phyloP scores from a whole-genome alignment of 2,888 invertebrate species.

The Cheilosia variabilis region DNA sequence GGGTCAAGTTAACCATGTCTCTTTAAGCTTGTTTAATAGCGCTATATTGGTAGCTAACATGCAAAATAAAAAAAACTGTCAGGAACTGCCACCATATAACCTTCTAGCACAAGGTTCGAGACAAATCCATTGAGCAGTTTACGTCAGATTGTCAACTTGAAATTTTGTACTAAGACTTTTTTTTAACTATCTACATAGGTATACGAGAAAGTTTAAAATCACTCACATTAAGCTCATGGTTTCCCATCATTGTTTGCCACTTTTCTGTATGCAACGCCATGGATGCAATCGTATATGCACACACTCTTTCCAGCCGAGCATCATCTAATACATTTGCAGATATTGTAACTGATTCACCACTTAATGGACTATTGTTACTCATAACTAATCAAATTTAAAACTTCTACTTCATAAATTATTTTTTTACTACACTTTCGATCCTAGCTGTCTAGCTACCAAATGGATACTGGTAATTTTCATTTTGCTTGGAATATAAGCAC shows the following conservation, averaged over 20 bases:
- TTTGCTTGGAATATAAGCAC: conserved; percentile 32
- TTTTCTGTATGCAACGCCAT: conserved; percentile 93
- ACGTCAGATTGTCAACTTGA: no score
- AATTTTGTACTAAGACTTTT: no score
- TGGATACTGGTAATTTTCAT: neutral
- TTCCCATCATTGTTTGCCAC: conserved; percentile 92
- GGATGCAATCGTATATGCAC: conserved; percentile 89
- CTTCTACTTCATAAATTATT: neutral
- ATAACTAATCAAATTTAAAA: neutral
- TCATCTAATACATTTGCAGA: conserved; percentile 86
- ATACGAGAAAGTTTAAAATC: conserved; percentile 74
- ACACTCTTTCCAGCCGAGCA: conserved; percentile 90
- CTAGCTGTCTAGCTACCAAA: neutral
- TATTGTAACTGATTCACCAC: neutral
- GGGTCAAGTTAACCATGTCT: no score
- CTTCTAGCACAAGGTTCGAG: no score
- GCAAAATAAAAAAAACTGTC: no score
- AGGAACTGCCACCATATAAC: no score
- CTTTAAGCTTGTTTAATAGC: no score
- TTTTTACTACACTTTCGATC: neutral
- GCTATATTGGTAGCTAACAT: no score
- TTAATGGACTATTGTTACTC: conserved; percentile 21
- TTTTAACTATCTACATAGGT: neutral
- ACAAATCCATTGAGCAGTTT: no score
- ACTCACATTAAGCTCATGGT: conserved; percentile 88